These are phyloP conservation scores for Thalassophryne amazonica DNA, from an alignment of 2,797 vertebrate species.

Conservation along the genomic window DNA sequence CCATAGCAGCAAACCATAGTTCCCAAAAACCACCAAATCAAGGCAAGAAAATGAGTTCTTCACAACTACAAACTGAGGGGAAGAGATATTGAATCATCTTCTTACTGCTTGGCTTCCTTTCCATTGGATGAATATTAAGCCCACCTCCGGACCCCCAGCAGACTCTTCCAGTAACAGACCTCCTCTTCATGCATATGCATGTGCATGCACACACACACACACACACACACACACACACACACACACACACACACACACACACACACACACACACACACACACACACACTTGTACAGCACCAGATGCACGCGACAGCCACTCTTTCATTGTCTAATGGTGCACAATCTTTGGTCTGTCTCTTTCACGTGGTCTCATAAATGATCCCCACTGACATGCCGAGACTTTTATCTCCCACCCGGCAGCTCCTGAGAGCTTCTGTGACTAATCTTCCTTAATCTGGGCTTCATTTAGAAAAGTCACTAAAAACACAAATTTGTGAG, in stretches of 20 bases:
- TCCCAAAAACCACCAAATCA: too few relatives aligned
- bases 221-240: slow-evolving; percentile 25
- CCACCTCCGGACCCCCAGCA: slow-evolving; percentile 57
- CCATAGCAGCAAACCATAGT: too few relatives aligned
- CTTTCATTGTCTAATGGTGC: neutral
- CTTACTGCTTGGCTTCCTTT: slow-evolving; percentile 28
- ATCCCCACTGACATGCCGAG: slow-evolving; percentile 40
- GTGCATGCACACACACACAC: slow-evolving; percentile 23
- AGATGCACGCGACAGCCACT: neutral
- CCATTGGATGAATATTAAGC: slow-evolving; percentile 53
- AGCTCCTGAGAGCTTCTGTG: slow-evolving; percentile 40
- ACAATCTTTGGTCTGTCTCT: slow-evolving; percentile 15
- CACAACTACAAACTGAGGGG: slow-evolving; percentile 8
- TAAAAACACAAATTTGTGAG: slow-evolving; percentile 2
- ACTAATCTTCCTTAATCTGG: slow-evolving; percentile 39
- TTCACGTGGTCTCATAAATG: slow-evolving; percentile 48
- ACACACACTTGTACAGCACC: neutral
- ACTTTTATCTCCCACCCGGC: slow-evolving; percentile 60
- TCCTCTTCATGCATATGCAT: too few relatives aligned
- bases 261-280: neutral
- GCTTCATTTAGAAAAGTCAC: slow-evolving; percentile 52
- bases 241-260: neutral
- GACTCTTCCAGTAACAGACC: slow-evolving; percentile 61
- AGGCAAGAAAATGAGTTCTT: too few relatives aligned
- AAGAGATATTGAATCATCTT: slow-evolving; percentile 55